Evolutionary conservation across 2,797 vertebrate species (phyloP), one percentile per base, ranked within the genome.

Genomic region (Luscinia luscinia): DNA sequence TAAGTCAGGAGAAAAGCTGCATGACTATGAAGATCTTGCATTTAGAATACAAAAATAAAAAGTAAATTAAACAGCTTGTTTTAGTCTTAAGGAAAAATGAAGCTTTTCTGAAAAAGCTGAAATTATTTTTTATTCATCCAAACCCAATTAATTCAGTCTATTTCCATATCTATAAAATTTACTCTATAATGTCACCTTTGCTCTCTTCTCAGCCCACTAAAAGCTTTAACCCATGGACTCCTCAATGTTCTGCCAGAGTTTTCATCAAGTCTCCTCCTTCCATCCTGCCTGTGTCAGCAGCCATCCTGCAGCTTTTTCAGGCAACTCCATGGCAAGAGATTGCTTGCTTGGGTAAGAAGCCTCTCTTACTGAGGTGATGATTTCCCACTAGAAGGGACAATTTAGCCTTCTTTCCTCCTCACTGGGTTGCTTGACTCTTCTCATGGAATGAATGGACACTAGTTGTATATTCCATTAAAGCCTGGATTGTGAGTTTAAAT

Each of bases 101-200:
- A 16, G 12, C 59, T 78, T 67, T 82, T 43, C 75, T 82, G 36
- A 48, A 52, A 73, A 93, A 75, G 46, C 46, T 23, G 22, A 48
- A 48, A 48, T 48, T 17, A 4, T n/a, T 79, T 63, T 83, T 58
- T 55, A 78, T 58, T 87, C 13, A 55, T 24, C 13, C 40, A 76
- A 87, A 87, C 12, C 55, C 3, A 34, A 49, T 59, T 54, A 75
- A 85, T 49, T 57, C 16, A 28, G 14, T 27, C 3, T 15, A 85
- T 45, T 62, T 70, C 61, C 41, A 70, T 13, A 7, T 3, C n/a
- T 36, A 51, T 9, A 63, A 54, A 91, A 83, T 1, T 32, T 34
- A 70, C 64, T 36, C 9, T 16, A 0, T 11, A n/a, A 63, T 51
- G 73, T 73, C 15, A 78, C 9, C 13, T 41, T 41, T 0, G 0